These are phyloP conservation scores for Dermochelys coriacea DNA, from an alignment of 2,797 vertebrate species.

Conservation along the genomic window DNA sequence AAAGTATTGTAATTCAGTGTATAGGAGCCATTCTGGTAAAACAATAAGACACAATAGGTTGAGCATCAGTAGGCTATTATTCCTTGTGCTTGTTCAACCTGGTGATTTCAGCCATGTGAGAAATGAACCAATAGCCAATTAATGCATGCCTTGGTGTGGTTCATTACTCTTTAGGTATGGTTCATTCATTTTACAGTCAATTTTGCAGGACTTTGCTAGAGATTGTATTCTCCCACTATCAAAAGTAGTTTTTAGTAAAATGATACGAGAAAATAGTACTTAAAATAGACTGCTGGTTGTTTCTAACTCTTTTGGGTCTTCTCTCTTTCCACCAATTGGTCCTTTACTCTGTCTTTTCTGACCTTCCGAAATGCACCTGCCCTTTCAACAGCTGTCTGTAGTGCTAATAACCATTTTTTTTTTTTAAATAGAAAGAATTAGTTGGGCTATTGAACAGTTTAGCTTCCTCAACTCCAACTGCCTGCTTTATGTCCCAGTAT, in stretches of 20 bases:
- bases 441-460: background rate
- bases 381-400: background rate
- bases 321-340: background rate
- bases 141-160: background rate
- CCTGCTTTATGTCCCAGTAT: background rate
- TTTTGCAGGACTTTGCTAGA: background rate
- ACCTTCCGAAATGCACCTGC: background rate
- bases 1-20: background rate
- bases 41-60: background rate
- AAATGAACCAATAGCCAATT: background rate
- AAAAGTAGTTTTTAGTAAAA: background rate
- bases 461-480: background rate
- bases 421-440: background rate
- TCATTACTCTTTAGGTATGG: background rate
- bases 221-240: background rate
- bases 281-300: background rate
- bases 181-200: constrained; percentile 45
- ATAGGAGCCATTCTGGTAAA: background rate
- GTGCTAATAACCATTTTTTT: background rate
- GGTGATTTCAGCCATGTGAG: background rate
- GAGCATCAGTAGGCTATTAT: background rate
- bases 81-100: background rate
- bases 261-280: background rate
- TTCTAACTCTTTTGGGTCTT: background rate
- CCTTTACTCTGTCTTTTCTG: background rate